These are phyloP conservation scores for Chrysemys picta DNA, from an alignment of 2,113 vertebrate genomes.

Conservation along the genomic window DNA sequence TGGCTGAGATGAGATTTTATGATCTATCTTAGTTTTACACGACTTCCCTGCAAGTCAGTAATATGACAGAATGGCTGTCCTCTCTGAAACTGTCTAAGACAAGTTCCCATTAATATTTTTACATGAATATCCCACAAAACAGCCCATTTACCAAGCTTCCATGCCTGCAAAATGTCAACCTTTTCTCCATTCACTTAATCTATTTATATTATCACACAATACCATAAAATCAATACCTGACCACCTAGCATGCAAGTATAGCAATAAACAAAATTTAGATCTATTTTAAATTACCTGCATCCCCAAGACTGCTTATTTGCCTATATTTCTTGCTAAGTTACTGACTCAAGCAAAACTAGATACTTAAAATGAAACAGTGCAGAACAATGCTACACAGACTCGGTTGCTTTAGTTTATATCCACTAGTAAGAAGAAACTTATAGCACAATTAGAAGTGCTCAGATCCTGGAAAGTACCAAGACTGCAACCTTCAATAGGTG, in stretches of 20 bases:
- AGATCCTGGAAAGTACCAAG: neutral
- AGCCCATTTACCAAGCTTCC: neutral
- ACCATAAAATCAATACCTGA: neutral
- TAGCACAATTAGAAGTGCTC: neutral
- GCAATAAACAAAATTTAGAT: neutral
- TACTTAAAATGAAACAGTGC: neutral
- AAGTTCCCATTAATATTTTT: neutral
- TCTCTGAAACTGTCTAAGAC: neutral
- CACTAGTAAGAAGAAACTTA: neutral
- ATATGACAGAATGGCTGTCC: neutral
- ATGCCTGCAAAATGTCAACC: neutral
- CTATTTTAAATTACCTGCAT: neutral
- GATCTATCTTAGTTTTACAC: neutral
- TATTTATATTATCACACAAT: neutral
- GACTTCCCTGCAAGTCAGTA: neutral
- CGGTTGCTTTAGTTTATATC: accelerated
- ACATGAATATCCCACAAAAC: neutral
- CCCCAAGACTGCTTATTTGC: neutral
- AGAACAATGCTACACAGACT: neutral
- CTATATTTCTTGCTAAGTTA: neutral
- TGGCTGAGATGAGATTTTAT: accelerated
- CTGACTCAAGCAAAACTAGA: neutral
- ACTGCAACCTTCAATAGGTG: neutral
- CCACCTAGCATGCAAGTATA: neutral
- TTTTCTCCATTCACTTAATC: neutral